Evolutionary conservation across 2,888 invertebrate species (phyloP).

Genomic region (Crepidodera aurea): DNA sequence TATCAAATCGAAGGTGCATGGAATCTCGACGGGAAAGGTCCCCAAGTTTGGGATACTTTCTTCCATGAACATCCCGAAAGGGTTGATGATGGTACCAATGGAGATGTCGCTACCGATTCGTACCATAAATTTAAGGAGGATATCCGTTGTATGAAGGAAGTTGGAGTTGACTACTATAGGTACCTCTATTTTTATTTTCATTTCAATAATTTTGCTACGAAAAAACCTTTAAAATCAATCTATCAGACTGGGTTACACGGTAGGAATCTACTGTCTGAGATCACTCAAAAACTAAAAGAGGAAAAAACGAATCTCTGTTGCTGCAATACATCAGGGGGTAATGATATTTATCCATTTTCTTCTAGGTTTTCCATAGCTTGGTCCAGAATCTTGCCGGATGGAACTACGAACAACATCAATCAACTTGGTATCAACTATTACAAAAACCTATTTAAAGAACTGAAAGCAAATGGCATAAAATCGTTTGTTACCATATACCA

Average conservation of each 20-base stretch:
- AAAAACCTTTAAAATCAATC: not conserved
- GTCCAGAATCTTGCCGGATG: conserved; percentile 65
- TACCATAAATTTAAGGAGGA: conserved; percentile 73
- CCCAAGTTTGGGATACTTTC: conserved; percentile 42
- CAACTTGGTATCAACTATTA: conserved; percentile 59
- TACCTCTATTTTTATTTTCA: no score
- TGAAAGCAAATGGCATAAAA: conserved; percentile 64
- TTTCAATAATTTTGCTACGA: not conserved
- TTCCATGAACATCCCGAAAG: conserved; percentile 31
- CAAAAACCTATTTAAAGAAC: conserved; percentile 44
- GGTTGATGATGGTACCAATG: conserved; percentile 59
- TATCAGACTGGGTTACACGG: no score
- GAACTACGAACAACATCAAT: conserved; percentile 61
- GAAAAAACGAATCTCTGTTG: no score
- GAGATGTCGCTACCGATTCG: conserved; percentile 72
- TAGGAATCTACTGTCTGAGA: no score
- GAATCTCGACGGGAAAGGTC: conserved; percentile 50
- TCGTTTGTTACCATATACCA: conserved; percentile 66
- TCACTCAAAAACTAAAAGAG: no score
- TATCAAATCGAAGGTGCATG: conserved; percentile 52
- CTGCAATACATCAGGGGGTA: no score
- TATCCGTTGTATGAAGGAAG: conserved; percentile 64
- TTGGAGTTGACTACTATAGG: conserved; percentile 67
- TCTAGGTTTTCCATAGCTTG: conserved; percentile 55
- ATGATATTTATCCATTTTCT: not conserved